Evolutionary conservation across 2,113 vertebrate genomes (phyloP), one percentile per base, ranked within the genome.

Genomic region (Charadrius vociferus): DNA sequence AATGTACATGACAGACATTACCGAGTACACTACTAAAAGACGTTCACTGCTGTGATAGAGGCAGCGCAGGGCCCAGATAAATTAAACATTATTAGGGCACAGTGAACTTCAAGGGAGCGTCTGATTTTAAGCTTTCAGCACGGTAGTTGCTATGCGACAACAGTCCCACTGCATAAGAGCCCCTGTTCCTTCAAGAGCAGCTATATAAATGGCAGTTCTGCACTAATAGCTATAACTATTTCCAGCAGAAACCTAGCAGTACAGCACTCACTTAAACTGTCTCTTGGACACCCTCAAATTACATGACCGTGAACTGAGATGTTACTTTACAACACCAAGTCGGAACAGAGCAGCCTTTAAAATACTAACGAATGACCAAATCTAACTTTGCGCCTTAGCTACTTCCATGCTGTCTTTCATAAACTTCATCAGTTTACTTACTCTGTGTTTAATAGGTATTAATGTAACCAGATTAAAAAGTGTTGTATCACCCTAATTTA

Each of bases 101-200:
- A 43, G 52, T 14, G 47, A 96, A 89, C 87, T 96, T 85, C 84
- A 85, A 93, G 93, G 87, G 66, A 97, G 91, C 87, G 93, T 93
- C 95, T 96, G 91, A 96, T 85, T 87, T 85, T 9, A 67, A 95
- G 95, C 93, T 91, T 72, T 81, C 89, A 87, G 96, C 93, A 87
- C 95, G 94, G 95, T 59, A 94, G 96, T 97, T 97, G 96, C 96
- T 94, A 97, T 68, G 96, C 94, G 0, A 96, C 96, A 93, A 55
- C 50, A 84, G 68, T 81, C 70, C 90, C 94, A 59, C 91, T 65
- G 95, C 96, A 90, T 53, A 61, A 96, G 95, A 89, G 89, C 75
- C 56, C 72, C 81, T 89, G 59, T 89, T 66, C 95, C 85, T 80
- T 70, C 68, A 70, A 77, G 86, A 96, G 86, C 86, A 92, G 93